A percentile compares a stretch with the other conserved stretches of the same genome.
phyloP scores from a whole-genome alignment of 1,140 invertebrate genomes.

The Drosophila repletoides region DNA sequence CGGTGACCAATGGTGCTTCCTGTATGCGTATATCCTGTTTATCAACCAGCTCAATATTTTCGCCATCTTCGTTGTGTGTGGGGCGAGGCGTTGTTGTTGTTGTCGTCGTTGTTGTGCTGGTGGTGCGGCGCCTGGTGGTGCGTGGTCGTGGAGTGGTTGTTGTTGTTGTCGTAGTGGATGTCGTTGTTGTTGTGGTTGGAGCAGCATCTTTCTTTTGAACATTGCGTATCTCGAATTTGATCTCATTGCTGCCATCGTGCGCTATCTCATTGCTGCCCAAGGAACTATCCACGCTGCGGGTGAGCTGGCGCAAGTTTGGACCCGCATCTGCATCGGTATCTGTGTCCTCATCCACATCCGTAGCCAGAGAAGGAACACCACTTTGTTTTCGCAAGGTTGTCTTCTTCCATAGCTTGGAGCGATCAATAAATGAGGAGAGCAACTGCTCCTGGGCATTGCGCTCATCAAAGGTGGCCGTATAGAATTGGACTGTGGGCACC shows the following conservation, averaged over 20 bases:
- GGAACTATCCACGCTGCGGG: slow-evolving; percentile 62
- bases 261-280: slow-evolving; percentile 72
- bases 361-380: background rate
- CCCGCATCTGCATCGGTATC: slow-evolving; percentile 12
- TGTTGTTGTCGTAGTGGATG: slow-evolving; percentile 75
- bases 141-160: slow-evolving; percentile 82
- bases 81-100: slow-evolving; percentile 85
- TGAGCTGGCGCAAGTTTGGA: slow-evolving; percentile 49
- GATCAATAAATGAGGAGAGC: slow-evolving; percentile 72
- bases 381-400: slow-evolving; percentile 48
- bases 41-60: slow-evolving; percentile 86
- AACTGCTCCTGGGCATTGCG: slow-evolving; percentile 72
- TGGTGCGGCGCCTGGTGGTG: slow-evolving; percentile 84
- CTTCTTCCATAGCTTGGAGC: slow-evolving; percentile 74
- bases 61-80: slow-evolving; percentile 85
- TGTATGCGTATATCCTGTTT: slow-evolving; percentile 90
- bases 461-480: slow-evolving; percentile 78
- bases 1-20: slow-evolving; percentile 89
- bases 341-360: slow-evolving; percentile 16
- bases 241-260: slow-evolving; percentile 63
- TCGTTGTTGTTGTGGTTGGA: slow-evolving; percentile 75
- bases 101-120: slow-evolving; percentile 83
- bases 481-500: slow-evolving; percentile 78
- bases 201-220: slow-evolving; percentile 32
- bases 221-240: slow-evolving; percentile 80